Base-by-base conservation (phyloP, 2,888 invertebrate genomes). In the Spicauda simplicius region DNA sequence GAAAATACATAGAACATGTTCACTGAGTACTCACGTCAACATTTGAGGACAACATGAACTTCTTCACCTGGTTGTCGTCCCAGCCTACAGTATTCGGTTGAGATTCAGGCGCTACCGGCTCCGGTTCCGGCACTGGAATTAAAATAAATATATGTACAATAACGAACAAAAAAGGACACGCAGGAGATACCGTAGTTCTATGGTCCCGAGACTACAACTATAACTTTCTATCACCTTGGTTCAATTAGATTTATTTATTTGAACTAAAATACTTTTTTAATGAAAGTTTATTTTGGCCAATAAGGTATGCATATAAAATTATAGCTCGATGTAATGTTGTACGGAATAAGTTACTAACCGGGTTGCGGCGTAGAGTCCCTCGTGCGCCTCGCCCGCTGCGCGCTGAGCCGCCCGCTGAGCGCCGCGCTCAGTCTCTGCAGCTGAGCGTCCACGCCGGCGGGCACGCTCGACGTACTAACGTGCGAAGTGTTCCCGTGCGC, bases 1-100 rank as follows among this genome's bases (percentile, higher is more conserved):
- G n/a, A n/a, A n/a, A n/a, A n/a, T n/a, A n/a, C n/a, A n/a, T n/a
- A n/a, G n/a, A n/a, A n/a, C n/a, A n/a, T n/a, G n/a, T n/a, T n/a
- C n/a, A n/a, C n/a, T n/a, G n/a, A n/a, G 25, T 33, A 33, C 33
- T 33, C 33, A 93, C 93, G 71, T 91, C 91, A 3, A 93, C 92
- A 69, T 93, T 93, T 3, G 91, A 91, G 14, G 93, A 93, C 16
- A 93, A 80, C 90, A 93, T 92, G 71, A 93, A 93, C 68, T 84
- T 78, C 71, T 86, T 92, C 65, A 80, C 33, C 8, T 65, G 64
- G 0, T 92, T 93, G 83, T 96, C 96, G 76, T 96, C 96, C 97
- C 97, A 97, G 0, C 95, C 96, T 0, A 97, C 94, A 0, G 95
- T 95, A 80, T 95, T 95, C 0, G 95, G 94, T 76, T 96, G 96